Evolutionary conservation across 2,113 vertebrate genomes (phyloP), one percentile per base, ranked within the genome.

Genomic region (Paramisgurnus dabryanus): DNA sequence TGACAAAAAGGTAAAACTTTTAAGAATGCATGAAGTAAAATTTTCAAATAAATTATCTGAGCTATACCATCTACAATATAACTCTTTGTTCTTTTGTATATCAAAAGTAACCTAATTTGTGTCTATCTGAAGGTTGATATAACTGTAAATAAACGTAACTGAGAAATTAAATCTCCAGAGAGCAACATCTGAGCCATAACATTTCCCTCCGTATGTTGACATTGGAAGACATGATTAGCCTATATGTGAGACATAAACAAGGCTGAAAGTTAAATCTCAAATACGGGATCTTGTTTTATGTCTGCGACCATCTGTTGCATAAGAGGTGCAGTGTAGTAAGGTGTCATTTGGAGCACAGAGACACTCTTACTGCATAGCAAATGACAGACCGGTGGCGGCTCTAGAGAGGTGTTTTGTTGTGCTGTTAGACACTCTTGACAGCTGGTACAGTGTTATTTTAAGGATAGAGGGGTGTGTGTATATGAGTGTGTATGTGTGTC

Each of bases 391-490:
- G 22, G 49, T 63, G 34, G 67, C 58, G 5, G 53, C 10, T 22
- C 64, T 27, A 10, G 55, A 47, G 55, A 64, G 49, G 69, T 63
- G 60, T 70, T 64, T 58, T 69, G 43, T 67, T 61, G 34, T 70
- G 57, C 50, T 74, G 60, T 73, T n/a, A 40, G 57, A 55, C 69
- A 34, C 47, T 66, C 58, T 55, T 55, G 61, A 49, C 81, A 79
- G 76, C 67, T 64, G 45, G 67, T 65, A 63, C 45, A 22, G 45
- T 74, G 81, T 79, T 83, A 69, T 83, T 78, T 83, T 64, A 83
- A 79, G 66, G 65, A 61, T 69, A 34, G 66, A 77, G 49, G 71
- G 64, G 55, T 81, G 63, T 67, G 8, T 53, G 64, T 64, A 39
- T 49, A 50, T 34, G 6, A 22, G 61, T 40, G 27, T 73, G 39